phyloP scores from a whole-genome alignment of 2,888 invertebrate species.

The Thyatira batis region DNA sequence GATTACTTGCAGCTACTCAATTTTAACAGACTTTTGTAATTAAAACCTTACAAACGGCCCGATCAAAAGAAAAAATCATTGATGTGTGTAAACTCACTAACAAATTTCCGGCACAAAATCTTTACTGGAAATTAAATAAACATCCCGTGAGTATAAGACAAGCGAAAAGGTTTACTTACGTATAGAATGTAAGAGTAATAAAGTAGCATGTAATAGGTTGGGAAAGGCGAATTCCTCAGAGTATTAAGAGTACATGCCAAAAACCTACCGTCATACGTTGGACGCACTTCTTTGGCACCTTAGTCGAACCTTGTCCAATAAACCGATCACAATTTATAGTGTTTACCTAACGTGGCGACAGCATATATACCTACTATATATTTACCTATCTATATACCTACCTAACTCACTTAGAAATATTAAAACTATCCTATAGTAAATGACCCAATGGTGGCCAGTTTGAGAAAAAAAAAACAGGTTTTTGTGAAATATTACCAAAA shows the following conservation, averaged over 20 bases:
- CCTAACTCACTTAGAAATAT: no score
- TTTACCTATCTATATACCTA: no score
- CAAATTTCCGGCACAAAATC: background rate
- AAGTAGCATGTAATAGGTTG: background rate
- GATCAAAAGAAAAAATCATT: no score
- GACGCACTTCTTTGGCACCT: constrained; percentile 6
- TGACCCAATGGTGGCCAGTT: no score
- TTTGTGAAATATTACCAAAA: no score
- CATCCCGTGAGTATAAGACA: background rate
- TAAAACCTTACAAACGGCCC: no score
- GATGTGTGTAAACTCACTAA: background rate
- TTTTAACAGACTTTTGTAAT: no score
- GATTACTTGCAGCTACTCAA: no score
- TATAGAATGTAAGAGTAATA: background rate
- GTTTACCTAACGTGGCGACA: constrained; percentile 5
- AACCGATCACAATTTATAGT: constrained; percentile 9
- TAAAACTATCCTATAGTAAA: no score
- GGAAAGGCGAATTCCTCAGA: background rate
- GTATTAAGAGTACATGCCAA: background rate
- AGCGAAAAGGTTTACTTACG: background rate
- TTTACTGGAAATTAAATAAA: background rate
- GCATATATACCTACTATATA: no score
- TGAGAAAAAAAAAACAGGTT: no score
- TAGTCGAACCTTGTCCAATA: background rate
- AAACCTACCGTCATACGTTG: background rate